Evolutionary conservation across 2,113 vertebrate genomes (phyloP), one percentile per base, ranked within the genome.

Genomic region (Saccopteryx leptura): DNA sequence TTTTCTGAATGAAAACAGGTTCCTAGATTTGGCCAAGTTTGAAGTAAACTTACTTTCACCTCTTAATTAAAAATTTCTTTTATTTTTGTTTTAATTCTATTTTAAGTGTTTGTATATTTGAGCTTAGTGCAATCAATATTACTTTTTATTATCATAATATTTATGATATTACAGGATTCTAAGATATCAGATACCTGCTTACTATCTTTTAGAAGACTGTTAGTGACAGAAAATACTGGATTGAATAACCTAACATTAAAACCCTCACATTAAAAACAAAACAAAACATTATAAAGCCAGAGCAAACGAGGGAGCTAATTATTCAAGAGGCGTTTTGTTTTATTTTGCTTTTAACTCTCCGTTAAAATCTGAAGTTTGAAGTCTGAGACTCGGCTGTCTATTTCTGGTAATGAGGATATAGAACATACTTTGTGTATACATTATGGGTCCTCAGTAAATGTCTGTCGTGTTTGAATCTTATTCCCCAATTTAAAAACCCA

Each of bases 341-440:
- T 81, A 75, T 81, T 88, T 95, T 91, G 48, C 54, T 91, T 83
- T 95, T 83, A 89, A 31, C 90, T 76, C 31, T 90, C 15, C 50
- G 33, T 0, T 79, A 76, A 83, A 79, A 95, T n/a, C 18, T 33
- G 66, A 71, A 58, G 12, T 95, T 79, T 74, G 31, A 58, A 68
- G 17, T 3, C 50, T 56, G 56, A n/a, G 48, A 79, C 56, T 19
- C 26, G 72, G 7, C 68, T 65, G 24, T 31, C 8, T 72, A 39
- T 54, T 74, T 82, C 68, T 82, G 75, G 3, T n/a, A 88, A 39
- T 71, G 24, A 69, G 63, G 18, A 63, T 66, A 39, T 11, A 69
- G 17, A 66, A 72, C 15, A 52, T 19, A 50, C 28, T 94, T 61
- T 46, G 9, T 91, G 2, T 74, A 11, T 84, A 33, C 83, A 52